phyloP scores from a whole-genome alignment of 1,140 invertebrate species.

The Drosophila bocki region DNA sequence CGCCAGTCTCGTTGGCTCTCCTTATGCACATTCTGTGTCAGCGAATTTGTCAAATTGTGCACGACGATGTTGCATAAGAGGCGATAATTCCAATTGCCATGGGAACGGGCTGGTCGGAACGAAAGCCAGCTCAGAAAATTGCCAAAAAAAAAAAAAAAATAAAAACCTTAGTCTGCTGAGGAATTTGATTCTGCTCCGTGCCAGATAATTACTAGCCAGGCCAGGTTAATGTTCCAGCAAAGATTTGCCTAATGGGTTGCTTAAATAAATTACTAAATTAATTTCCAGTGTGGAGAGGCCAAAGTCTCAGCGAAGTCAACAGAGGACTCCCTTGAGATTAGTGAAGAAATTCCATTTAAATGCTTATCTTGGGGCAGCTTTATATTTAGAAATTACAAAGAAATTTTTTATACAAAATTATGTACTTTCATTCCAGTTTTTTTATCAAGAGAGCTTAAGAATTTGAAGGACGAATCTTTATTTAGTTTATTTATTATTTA shows the following conservation, averaged over 20 bases:
- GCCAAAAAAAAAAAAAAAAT: not conserved
- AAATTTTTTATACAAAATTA: not conserved
- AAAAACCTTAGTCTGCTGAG: not conserved
- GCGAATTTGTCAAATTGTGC: conserved; percentile 56
- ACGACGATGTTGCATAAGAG: conserved; percentile 64
- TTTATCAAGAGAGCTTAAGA: not conserved
- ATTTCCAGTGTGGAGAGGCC: not conserved
- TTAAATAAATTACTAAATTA: not conserved
- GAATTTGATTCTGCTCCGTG: not conserved
- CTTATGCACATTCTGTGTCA: conserved; percentile 19
- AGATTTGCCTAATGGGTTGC: not conserved
- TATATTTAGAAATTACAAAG: not conserved
- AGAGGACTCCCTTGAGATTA: not conserved
- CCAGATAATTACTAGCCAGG: not conserved
- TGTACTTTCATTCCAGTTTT: not conserved
- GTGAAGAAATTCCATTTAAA: not conserved
- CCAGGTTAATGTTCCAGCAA: not conserved
- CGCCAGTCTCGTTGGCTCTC: not conserved
- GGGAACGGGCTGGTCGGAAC: not conserved
- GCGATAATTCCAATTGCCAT: conserved; percentile 24
- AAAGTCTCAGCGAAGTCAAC: not conserved
- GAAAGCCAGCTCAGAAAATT: not conserved
- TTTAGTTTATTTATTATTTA: not conserved
- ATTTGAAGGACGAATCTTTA: not conserved
- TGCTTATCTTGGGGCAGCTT: not conserved